Evolutionary conservation across 2,113 vertebrate genomes (phyloP), one percentile per base, ranked within the genome.

Genomic region (Paraplagusia blochii): DNA sequence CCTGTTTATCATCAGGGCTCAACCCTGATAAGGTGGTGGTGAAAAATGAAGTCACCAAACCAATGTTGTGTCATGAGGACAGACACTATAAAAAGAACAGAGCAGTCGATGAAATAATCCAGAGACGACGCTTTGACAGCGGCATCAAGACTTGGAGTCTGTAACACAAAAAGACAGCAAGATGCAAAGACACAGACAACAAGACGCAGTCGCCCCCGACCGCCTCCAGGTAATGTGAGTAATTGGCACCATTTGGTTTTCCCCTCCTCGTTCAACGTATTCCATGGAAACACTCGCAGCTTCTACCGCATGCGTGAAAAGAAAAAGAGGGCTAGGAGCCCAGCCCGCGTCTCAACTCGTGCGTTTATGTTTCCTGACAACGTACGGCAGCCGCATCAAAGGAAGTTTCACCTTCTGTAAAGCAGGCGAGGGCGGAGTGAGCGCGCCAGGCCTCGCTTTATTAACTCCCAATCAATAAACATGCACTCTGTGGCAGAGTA

Each of bases 381-480:
- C 91, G 89, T 91, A 92, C 92, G 91, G 90, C 92, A 88, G 85
- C 83, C 90, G 94, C 93, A 94, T 96, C 94, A 96, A 96, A 96
- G 92, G 88, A 53, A 91, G 85, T 83, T 88, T 74, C 78, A 76
- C 92, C 91, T 95, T 75, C 22, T 91, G 52, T 59, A 91, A 8
- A 93, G 88, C 88, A 90, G 93, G 89, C 82, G 22, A 67, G 91
- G 71, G 90, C 88, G 62, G 90, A 7, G 16, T 91, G 93, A 74
- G 72, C 83, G 77, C 34, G 45, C 22, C 52, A 52, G 91, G 91
- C 59, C 65, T 55, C 88, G 90, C 92, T 93, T 95, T 96, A 96
- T 95, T 98, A 95, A 94, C 93, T 93, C 92, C 91, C 83, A 89
- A 97, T 99, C 96, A 96, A 98, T 98, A 99, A 98, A 97, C 94